phyloP scores from a whole-genome alignment of 2,113 vertebrate genomes.

The Hypomesus transpacificus region DNA sequence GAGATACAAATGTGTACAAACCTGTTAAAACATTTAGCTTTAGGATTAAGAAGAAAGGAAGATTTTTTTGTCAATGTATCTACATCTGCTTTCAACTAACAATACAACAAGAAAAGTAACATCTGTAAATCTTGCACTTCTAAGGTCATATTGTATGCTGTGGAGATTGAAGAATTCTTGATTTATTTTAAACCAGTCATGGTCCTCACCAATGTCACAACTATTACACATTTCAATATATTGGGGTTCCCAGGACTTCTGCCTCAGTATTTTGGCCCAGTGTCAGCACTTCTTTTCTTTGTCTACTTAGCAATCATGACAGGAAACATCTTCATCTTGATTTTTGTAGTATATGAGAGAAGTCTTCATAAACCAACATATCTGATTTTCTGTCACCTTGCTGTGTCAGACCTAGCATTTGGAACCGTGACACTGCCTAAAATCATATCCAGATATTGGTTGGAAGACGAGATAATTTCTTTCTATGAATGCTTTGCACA shows the following conservation, averaged over 20 bases:
- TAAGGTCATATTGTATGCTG: too few relatives aligned
- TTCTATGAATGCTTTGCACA: conserved; percentile 60
- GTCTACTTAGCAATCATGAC: conserved; percentile 49
- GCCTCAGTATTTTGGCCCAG: conserved; percentile 39
- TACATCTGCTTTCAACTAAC: too few relatives aligned
- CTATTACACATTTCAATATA: conserved; percentile 43
- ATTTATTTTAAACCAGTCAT: conserved; percentile 9
- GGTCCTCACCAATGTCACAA: conserved; percentile 27
- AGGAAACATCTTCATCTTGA: conserved; percentile 62
- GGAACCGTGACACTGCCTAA: conserved; percentile 56
- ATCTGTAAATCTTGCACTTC: too few relatives aligned
- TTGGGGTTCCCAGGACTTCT: conserved; percentile 63
- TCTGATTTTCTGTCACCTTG: conserved; percentile 57
- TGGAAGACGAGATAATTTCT: conserved; percentile 37
- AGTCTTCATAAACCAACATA: conserved; percentile 60
- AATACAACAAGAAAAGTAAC: too few relatives aligned
- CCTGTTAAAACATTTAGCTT: too few relatives aligned
- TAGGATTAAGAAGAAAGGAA: too few relatives aligned
- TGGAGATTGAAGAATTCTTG: background rate
- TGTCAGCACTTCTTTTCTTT: conserved; percentile 49
- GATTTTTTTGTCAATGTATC: too few relatives aligned
- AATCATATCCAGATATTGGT: conserved; percentile 62
- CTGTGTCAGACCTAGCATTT: conserved; percentile 54
- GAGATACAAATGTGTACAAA: too few relatives aligned
- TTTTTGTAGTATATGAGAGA: conserved; percentile 45